These are phyloP conservation scores for Orthosia cruda DNA, from an alignment of 2,888 invertebrate genomes.

Conservation along the genomic window DNA sequence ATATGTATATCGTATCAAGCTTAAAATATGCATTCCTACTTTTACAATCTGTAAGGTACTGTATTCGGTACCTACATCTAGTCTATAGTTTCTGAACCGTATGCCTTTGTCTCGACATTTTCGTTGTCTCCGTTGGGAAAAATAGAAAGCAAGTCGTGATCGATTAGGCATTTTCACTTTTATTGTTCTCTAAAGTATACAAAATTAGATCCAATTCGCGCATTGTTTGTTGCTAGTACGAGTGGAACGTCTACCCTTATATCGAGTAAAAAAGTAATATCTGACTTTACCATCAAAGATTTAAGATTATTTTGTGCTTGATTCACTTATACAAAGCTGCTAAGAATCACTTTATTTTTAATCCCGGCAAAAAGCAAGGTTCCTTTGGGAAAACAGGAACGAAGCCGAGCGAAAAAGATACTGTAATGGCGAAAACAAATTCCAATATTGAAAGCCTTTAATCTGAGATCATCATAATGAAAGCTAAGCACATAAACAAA, in stretches of 20 bases:
- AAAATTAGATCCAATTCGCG: slow-evolving; percentile 70
- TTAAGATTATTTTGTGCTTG: neutral
- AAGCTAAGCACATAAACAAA: slow-evolving; percentile 29
- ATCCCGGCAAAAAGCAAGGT: neutral
- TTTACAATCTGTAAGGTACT: too few relatives aligned
- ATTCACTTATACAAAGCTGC: neutral
- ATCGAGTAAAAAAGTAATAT: neutral
- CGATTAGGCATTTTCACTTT: slow-evolving; percentile 88
- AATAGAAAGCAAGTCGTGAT: slow-evolving; percentile 88
- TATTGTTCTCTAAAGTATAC: slow-evolving; percentile 78
- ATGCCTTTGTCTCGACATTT: slow-evolving; percentile 42
- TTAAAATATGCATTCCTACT: too few relatives aligned
- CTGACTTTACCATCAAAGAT: neutral
- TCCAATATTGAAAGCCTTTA: slow-evolving; percentile 15
- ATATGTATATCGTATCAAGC: too few relatives aligned
- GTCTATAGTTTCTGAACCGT: slow-evolving; percentile 19
- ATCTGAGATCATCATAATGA: slow-evolving; percentile 28
- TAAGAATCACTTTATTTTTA: neutral
- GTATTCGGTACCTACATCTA: neutral
- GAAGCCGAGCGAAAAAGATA: neutral
- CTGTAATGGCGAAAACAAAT: neutral
- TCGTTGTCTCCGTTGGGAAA: slow-evolving; percentile 63
- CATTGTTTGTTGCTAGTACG: slow-evolving; percentile 54
- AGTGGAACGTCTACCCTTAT: slow-evolving; percentile 11
- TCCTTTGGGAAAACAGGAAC: neutral